Evolutionary conservation across 2,797 vertebrate genomes (phyloP), one percentile per base, ranked within the genome.

Genomic region (Lacerta bilineata): DNA sequence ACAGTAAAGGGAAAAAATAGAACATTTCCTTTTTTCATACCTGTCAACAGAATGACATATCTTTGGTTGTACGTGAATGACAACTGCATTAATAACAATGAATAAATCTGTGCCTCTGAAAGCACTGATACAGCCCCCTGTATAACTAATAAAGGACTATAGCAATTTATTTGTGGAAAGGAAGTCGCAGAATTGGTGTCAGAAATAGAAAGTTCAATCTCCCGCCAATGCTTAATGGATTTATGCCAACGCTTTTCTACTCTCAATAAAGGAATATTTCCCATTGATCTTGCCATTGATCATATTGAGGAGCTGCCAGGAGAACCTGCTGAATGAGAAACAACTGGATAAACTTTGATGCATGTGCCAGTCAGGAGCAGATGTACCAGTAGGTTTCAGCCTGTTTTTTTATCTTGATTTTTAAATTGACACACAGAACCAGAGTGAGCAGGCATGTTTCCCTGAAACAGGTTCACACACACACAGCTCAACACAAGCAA

Each of bases 21-120:
- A 71, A 86, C 80, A 86, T 61, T 87, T 87, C 50, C 66, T 71
- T 69, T 55, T 77, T 86, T 79, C 46, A 72, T 29, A 61, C 15
- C 68, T 72, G 46, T 83, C 80, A 82, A 83, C 7, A n/a, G 80
- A 87, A 83, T 86, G 46, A 79, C 36, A 78, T 66, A 88, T 84
- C 39, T 72, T 72, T 43, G 68, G 50, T 61, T 79, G 55, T 43
- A 77, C 27, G 50, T 59, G 68, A 80, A 64, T 74, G 74, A 87
- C 85, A 89, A 85, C 29, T 7, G 27, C 75, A 80, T 87, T 90
- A 90, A 80, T 80, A 87, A 87, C 55, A 66, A 80, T 41, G 61
- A 68, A 68, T 84, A 84, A 33, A 75, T 66, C 41, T 75, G 55
- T 90, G 39, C 46, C 43, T 55, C 41, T 55, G 68, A 80, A 79